Conservation (phyloP, 1,140 invertebrate genomes). For the Hypsibius dujardini region DNA sequence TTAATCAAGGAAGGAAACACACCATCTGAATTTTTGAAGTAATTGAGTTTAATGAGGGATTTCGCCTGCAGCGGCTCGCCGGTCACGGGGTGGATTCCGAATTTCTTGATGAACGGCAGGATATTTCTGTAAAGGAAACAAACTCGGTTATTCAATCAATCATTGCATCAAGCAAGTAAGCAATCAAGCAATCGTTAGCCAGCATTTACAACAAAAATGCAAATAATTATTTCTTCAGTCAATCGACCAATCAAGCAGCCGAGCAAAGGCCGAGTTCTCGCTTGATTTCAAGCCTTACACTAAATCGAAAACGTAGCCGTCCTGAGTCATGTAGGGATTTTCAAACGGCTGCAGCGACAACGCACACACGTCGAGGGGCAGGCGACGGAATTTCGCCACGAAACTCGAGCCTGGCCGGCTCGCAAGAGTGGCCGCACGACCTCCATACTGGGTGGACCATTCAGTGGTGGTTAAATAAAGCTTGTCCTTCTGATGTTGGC, state of each 20-base stretch:
- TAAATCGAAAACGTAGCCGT: slow-evolving; percentile 76
- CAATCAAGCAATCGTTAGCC: not conserved
- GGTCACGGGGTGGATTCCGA: slow-evolving; percentile 79
- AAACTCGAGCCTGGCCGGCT: not conserved
- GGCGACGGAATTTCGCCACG: slow-evolving; percentile 59
- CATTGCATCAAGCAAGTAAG: not conserved
- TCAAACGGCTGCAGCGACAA: slow-evolving; percentile 78
- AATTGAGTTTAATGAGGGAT: slow-evolving; percentile 68
- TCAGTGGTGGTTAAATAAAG: slow-evolving; percentile 42
- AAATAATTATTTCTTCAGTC: no score
- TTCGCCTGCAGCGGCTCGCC: slow-evolving; percentile 70
- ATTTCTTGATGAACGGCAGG: slow-evolving; percentile 74
- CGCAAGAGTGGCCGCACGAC: slow-evolving; percentile 34
- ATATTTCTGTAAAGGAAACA: slow-evolving; percentile 41
- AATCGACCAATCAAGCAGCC: no score
- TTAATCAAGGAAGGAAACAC: slow-evolving; percentile 12
- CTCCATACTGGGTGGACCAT: slow-evolving; percentile 37
- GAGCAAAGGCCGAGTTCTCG: no score
- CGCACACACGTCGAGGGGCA: slow-evolving; percentile 84
- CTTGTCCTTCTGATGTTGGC: slow-evolving; percentile 95
- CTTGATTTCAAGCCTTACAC: slow-evolving; percentile 33
- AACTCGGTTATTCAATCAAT: slow-evolving; percentile 7
- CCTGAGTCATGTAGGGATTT: slow-evolving; percentile 52
- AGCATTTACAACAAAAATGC: no score
- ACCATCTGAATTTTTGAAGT: slow-evolving; percentile 64